A percentile compares a stretch with the other conserved stretches of the same genome.
Conservation (phyloP, 2,888 invertebrate species). For the Xanthorhoe spadicearia region DNA sequence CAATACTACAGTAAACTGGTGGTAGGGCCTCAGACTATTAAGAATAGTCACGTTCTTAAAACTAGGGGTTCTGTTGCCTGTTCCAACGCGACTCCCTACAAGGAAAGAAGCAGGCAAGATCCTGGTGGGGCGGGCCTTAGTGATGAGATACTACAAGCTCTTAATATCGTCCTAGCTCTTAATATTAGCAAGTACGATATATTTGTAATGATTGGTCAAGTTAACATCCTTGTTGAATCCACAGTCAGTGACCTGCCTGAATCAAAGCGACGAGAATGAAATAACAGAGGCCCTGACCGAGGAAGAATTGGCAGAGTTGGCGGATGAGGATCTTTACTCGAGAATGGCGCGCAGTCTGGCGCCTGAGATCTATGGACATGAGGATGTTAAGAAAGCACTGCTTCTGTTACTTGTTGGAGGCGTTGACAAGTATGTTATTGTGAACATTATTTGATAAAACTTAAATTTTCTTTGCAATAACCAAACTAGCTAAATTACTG, state of each 20-base stretch:
- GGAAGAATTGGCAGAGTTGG: conserved; percentile 91
- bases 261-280: conserved; percentile 94
- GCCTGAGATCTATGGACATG: conserved; percentile 99
- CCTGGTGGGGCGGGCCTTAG: too few relatives aligned
- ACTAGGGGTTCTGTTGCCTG: too few relatives aligned
- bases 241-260: conserved; percentile 90
- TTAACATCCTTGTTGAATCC: conserved; percentile 36
- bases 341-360: conserved; percentile 96
- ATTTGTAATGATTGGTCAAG: too few relatives aligned
- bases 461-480: too few relatives aligned
- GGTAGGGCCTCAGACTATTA: too few relatives aligned
- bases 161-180: too few relatives aligned
- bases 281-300: conserved; percentile 90
- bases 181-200: too few relatives aligned
- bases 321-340: conserved; percentile 96
- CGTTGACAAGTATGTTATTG: conserved; percentile 87
- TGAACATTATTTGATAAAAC: not conserved
- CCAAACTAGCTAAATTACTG: too few relatives aligned
- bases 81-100: too few relatives aligned
- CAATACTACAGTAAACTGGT: too few relatives aligned
- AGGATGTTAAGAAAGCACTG: conserved; percentile 98
- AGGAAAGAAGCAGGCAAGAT: too few relatives aligned
- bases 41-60: too few relatives aligned
- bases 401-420: conserved; percentile 96
- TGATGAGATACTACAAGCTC: not conserved